These are phyloP conservation scores for Sebastes iracundus DNA, from an alignment of 2,797 vertebrate genomes.

Conservation along the genomic window DNA sequence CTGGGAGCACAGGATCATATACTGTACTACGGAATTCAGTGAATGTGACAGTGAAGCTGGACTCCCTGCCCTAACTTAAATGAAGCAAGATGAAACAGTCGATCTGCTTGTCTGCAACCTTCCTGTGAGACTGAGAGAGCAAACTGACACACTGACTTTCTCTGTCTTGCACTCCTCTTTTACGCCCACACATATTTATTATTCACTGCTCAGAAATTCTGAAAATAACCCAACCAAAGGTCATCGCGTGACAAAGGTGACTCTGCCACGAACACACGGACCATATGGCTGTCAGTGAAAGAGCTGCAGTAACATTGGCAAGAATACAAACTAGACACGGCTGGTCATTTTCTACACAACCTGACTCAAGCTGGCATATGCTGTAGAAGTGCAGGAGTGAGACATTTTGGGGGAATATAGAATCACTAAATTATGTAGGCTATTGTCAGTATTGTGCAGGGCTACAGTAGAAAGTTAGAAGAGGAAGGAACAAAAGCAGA, in stretches of 20 bases:
- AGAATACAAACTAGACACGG: slow-evolving; percentile 47
- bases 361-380: slow-evolving; percentile 2
- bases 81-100: neutral
- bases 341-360: slow-evolving; percentile 33
- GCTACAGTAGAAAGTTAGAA: neutral
- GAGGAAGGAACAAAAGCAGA: neutral
- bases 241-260: slow-evolving; percentile 56
- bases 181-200: slow-evolving; percentile 7
- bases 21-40: neutral
- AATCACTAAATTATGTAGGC: neutral
- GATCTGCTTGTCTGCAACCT: slow-evolving; percentile 10
- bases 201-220: slow-evolving; percentile 29
- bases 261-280: slow-evolving; percentile 39
- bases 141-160: slow-evolving; percentile 18
- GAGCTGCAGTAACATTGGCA: slow-evolving; percentile 46
- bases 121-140: slow-evolving; percentile 2
- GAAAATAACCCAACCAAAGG: slow-evolving; percentile 50
- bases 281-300: slow-evolving; percentile 71
- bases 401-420: neutral
- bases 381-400: neutral
- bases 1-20: neutral
- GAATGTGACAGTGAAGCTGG: neutral
- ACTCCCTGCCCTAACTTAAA: neutral
- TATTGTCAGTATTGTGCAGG: neutral
- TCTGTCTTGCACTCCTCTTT: slow-evolving; percentile 6